Evolutionary conservation across 1,140 invertebrate genomes (phyloP).

Genomic region (Adoxophyes honmai): DNA sequence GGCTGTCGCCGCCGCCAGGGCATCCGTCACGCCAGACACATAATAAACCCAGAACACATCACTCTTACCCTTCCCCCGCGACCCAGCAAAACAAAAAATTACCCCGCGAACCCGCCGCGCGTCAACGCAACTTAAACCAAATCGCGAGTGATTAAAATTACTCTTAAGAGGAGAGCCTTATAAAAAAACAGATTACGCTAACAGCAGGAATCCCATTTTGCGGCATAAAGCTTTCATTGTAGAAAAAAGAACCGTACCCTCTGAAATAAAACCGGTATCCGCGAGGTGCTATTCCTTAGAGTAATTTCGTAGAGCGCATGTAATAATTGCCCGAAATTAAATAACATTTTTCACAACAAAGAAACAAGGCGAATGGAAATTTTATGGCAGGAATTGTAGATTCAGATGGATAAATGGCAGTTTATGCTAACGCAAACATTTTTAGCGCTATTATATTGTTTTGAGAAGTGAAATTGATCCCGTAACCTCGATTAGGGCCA

Average conservation of each 20-base stretch:
- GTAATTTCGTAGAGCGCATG: slow-evolving; percentile 70
- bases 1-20: slow-evolving; percentile 42
- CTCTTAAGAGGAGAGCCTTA: background rate
- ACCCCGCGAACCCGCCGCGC: background rate
- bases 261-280: slow-evolving; percentile 57
- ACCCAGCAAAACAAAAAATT: background rate
- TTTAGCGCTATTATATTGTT: slow-evolving; percentile 40
- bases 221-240: slow-evolving; percentile 65
- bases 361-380: slow-evolving; percentile 61
- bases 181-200: slow-evolving; percentile 57
- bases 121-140: slow-evolving; percentile 10
- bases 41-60: slow-evolving; percentile 54
- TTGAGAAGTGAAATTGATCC: no score
- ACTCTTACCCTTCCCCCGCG: slow-evolving; percentile 24
- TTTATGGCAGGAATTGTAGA: slow-evolving; percentile 51
- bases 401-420: slow-evolving; percentile 48
- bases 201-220: slow-evolving; percentile 66
- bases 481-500: no score
- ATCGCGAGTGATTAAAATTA: slow-evolving; percentile 11
- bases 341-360: slow-evolving; percentile 75
- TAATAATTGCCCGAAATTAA: slow-evolving; percentile 75
- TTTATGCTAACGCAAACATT: slow-evolving; percentile 62
- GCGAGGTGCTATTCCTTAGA: slow-evolving; percentile 63
- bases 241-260: slow-evolving; percentile 55
- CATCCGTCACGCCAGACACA: slow-evolving; percentile 57